A percentile compares a stretch with the other conserved stretches of the same genome.
These are phyloP conservation scores for Dyspetes luteomarginatus DNA, from an alignment of 2,888 invertebrate species.

Conservation along the genomic window DNA sequence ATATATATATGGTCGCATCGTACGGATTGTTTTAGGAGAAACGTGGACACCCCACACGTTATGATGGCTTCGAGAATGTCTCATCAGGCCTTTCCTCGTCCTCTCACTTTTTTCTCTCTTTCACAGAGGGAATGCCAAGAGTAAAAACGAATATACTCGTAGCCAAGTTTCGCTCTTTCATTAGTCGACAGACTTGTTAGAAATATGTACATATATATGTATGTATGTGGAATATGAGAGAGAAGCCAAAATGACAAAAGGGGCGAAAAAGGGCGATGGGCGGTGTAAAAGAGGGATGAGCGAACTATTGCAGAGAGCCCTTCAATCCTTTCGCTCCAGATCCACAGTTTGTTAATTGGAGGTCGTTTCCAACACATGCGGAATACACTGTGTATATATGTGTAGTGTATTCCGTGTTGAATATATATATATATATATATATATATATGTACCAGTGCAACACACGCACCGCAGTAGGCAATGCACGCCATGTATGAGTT, in stretches of 20 bases:
- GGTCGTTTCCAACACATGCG: slow-evolving; percentile 67
- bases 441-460: slow-evolving; percentile 7
- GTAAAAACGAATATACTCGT: slow-evolving; percentile 50
- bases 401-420: neutral
- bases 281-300: slow-evolving; percentile 63
- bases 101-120: slow-evolving; percentile 23
- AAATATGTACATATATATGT: slow-evolving; percentile 22
- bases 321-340: slow-evolving; percentile 82
- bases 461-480: slow-evolving; percentile 23
- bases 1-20: too few species aligned
- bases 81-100: slow-evolving; percentile 53
- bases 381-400: neutral
- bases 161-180: slow-evolving; percentile 70
- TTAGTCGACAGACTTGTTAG: slow-evolving; percentile 69
- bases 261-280: slow-evolving; percentile 56
- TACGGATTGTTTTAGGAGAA: slow-evolving; percentile 58
- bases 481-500: slow-evolving; percentile 29
- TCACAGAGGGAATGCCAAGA: slow-evolving; percentile 36
- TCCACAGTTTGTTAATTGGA: slow-evolving; percentile 82
- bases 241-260: slow-evolving; percentile 36
- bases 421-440: slow-evolving; percentile 7
- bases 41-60: slow-evolving; percentile 25
- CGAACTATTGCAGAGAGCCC: slow-evolving; percentile 71
- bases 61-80: slow-evolving; percentile 58
- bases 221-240: slow-evolving; percentile 12